Base-by-base conservation (phyloP, 2,797 vertebrate species). In the Carduelis carduelis region DNA sequence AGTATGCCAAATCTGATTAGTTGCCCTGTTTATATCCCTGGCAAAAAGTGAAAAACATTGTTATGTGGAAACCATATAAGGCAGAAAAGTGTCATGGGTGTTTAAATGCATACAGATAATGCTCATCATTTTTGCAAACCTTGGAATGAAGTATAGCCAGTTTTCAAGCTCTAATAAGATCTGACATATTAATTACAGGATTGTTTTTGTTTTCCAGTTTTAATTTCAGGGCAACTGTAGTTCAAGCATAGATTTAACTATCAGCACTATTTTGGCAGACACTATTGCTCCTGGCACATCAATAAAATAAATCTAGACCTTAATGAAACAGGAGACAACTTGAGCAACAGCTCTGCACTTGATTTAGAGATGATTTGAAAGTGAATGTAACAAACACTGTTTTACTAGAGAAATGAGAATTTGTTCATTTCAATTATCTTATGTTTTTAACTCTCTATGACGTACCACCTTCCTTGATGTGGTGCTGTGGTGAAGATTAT, bases 131-230 rank as follows among this genome's bases (percentile, higher is more conserved):
- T 91, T 76, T 90, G n/a, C 39, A 52, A 91, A 7, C 11, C 49
- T 82, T 26, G 12, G 90, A 93, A 86, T 85, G 68, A 94, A 91
- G 37, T 82, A 46, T 27, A 83, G 46, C 6, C 76, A 87, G 44
- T 83, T 95, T 93, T 74, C 35, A 69, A 90, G 46, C 69, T 68
- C 49, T 89, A 95, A 95, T 86, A 93, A 85, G 65, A 89, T 63
- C 80, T 92, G 94, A 95, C 89, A 90, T 81, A 93, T 87, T 96
- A 97, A 97, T 97, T 96, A 95, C 78, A 79, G n/a, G 15, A 14
- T 81, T 96, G 77, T 60, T 90, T 95, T 91, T 95, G 72, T 94
- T 97, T 94, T 76, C 74, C 41, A 56, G 34, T 95, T 97, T 95
- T 96, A 93, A 96, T 97, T 95, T 91, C 85, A 83, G 83, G 74